A percentile compares a stretch with the other conserved stretches of the same genome.
phyloP scores from a whole-genome alignment of 2,888 invertebrate genomes.

The Thysanoteuthis rhombus region DNA sequence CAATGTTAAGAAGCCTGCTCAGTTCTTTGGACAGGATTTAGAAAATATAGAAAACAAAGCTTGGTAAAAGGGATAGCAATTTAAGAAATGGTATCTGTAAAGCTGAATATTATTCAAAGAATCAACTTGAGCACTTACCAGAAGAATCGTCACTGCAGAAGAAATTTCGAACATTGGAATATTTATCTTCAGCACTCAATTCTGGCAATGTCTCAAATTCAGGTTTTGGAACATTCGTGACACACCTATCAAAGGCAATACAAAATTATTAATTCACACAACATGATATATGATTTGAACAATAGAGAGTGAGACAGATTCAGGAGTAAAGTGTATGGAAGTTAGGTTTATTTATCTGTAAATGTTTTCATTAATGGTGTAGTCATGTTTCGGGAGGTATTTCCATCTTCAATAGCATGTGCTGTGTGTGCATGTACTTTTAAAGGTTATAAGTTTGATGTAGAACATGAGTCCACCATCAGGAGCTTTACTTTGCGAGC shows the following conservation, averaged over 20 bases:
- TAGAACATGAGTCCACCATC: no score
- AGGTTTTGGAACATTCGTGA: conserved; percentile 42
- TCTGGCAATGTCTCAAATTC: conserved; percentile 40
- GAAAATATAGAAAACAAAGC: neutral
- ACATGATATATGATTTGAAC: no score
- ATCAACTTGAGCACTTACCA: conserved; percentile 39
- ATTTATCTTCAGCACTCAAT: conserved; percentile 48
- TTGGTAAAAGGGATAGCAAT: neutral
- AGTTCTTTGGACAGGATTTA: neutral
- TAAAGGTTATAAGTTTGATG: no score
- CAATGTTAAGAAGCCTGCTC: neutral
- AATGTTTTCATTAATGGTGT: no score
- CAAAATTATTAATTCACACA: no score
- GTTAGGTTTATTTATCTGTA: no score
- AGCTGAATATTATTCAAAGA: neutral
- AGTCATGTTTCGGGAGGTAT: no score
- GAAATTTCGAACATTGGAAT: conserved; percentile 58
- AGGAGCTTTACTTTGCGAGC: no score
- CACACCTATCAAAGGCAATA: conserved; percentile 37
- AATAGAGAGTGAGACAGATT: no score
- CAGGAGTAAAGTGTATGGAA: no score
- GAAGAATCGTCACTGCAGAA: conserved; percentile 63
- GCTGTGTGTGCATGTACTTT: no score
- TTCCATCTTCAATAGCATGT: no score
- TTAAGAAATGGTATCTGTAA: neutral